Conservation (phyloP, 2,888 invertebrate genomes). For the Laothoe populi region DNA sequence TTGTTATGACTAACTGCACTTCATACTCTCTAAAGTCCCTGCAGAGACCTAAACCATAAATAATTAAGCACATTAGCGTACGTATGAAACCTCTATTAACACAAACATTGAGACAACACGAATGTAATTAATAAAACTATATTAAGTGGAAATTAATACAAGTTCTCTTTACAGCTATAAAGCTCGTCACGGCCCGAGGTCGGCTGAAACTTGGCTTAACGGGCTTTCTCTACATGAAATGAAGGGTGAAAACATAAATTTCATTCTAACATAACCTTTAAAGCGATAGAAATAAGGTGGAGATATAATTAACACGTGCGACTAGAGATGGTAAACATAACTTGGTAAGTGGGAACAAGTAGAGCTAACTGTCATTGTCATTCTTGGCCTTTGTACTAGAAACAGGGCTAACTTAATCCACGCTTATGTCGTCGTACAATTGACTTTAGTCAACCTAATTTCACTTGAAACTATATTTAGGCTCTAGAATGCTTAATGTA, state of each 20-base stretch:
- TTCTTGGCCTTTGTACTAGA: constrained; percentile 60
- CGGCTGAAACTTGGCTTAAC: constrained; percentile 64
- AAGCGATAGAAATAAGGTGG: constrained; percentile 25
- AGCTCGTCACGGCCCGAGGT: constrained; percentile 60
- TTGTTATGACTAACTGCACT: too few species aligned
- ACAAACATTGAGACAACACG: constrained; percentile 9
- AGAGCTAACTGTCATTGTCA: constrained; percentile 70
- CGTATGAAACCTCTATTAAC: constrained; percentile 23
- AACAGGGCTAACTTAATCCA: constrained; percentile 63
- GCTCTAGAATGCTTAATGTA: constrained; percentile 4
- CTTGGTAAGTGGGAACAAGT: constrained; percentile 55
- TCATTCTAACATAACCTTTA: constrained; percentile 31
- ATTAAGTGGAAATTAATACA: constrained; percentile 58
- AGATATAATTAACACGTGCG: constrained; percentile 34
- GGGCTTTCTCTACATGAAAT: constrained; percentile 44
- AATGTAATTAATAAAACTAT: constrained; percentile 51
- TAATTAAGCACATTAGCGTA: neutral
- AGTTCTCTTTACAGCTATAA: constrained; percentile 53
- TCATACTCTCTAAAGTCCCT: neutral
- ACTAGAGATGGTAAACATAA: constrained; percentile 34
- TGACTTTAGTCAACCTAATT: constrained; percentile 56
- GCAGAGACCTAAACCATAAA: neutral
- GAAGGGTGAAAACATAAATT: constrained; percentile 20
- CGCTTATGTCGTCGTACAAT: constrained; percentile 56
- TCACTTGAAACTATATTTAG: constrained; percentile 43